phyloP scores from a whole-genome alignment of 2,797 vertebrate species.

The Pseudomugil tenellus region DNA sequence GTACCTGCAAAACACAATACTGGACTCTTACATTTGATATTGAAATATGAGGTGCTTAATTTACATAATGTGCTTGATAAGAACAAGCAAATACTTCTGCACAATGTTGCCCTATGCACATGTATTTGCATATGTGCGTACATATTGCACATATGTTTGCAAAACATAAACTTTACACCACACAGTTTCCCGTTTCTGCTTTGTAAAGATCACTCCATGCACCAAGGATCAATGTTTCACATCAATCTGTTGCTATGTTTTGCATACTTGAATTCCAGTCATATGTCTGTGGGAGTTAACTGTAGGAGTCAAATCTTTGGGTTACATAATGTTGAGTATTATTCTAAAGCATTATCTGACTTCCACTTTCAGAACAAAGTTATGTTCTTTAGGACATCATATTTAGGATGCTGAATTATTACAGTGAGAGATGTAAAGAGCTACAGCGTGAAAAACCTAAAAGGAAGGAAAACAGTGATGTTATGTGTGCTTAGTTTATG shows the following conservation, averaged over 20 bases:
- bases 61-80: neutral
- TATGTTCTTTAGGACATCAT: constrained; percentile 14
- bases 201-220: constrained; percentile 1
- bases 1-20: constrained; percentile 83
- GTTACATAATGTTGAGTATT: constrained; percentile 38
- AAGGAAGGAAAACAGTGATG: neutral
- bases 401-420: neutral
- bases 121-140: constrained; percentile 29
- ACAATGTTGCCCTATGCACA: neutral
- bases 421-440: neutral
- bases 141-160: constrained; percentile 7
- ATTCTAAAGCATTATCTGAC: constrained; percentile 31
- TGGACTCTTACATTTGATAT: neutral
- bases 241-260: constrained; percentile 22
- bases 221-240: constrained; percentile 7
- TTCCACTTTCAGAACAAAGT: constrained; percentile 7
- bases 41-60: constrained; percentile 11
- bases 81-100: neutral
- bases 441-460: no score
- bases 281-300: constrained; percentile 37
- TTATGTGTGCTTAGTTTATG: neutral
- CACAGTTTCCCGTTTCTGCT: constrained; percentile 23
- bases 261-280: constrained; percentile 18
- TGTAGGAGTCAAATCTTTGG: constrained; percentile 45
- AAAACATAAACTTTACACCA: neutral